phyloP scores from a whole-genome alignment of 92 coral and sea anemone genomes.

The Paramuricea clavata region DNA sequence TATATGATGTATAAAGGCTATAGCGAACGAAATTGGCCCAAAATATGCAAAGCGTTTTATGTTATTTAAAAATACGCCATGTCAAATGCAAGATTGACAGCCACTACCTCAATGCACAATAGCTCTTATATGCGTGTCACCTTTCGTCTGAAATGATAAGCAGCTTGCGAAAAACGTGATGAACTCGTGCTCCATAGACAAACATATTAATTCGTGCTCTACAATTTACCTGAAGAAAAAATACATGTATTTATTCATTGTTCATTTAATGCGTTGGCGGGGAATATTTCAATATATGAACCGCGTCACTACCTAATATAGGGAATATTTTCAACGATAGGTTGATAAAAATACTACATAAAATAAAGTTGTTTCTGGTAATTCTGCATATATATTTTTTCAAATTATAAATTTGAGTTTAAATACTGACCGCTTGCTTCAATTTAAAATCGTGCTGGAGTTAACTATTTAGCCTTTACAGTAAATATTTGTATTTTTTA shows the following conservation, averaged over 20 bases:
- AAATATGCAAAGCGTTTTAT: neutral
- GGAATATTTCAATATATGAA: too few relatives aligned
- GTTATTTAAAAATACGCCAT: neutral
- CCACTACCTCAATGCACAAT: neutral
- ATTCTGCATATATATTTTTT: too few relatives aligned
- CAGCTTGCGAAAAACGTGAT: neutral
- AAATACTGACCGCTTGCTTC: too few relatives aligned
- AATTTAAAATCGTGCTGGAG: too few relatives aligned
- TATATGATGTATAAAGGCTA: neutral
- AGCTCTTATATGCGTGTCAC: neutral
- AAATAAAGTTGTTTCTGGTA: too few relatives aligned
- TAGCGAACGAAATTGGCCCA: neutral
- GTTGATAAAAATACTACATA: too few relatives aligned
- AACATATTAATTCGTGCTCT: neutral
- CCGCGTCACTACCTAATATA: too few relatives aligned
- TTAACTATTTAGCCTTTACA: too few relatives aligned
- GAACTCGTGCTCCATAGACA: neutral
- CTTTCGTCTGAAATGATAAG: slow-evolving; percentile 11
- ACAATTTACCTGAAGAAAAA: neutral
- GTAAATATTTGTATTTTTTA: too few relatives aligned
- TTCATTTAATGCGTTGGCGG: neutral
- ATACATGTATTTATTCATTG: neutral
- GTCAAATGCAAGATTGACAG: slow-evolving; percentile 23
- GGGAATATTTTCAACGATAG: too few relatives aligned
- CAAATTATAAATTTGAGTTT: too few relatives aligned